Evolutionary conservation across 2,797 vertebrate genomes (phyloP), one percentile per base, ranked within the genome.

Genomic region (Cephalopachus bancanus): DNA sequence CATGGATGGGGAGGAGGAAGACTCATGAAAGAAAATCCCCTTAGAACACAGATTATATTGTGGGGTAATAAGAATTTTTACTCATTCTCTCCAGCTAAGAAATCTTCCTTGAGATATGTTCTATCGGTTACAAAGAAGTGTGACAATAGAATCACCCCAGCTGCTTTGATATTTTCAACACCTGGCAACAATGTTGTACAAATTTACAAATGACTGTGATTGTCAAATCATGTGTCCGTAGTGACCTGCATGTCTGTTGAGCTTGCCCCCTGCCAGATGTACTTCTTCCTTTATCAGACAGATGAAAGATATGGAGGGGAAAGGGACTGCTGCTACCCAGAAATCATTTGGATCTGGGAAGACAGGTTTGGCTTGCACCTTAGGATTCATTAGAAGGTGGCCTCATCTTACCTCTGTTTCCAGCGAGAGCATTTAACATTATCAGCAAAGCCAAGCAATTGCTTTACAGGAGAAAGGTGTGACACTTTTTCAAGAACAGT

Each of bases 121-220:
- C 9, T 60, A 69, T 85, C 0, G 2, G 92, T 94, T 90, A 20
- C 95, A 93, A 75, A 87, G 95, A 95, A 89, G 16, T 49, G 88
- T 84, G 95, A 93, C 20, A 10, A 67, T 28, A 59, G 9, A 91
- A 86, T 92, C 76, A 75, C 87, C 81, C 87, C 93, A 72, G 2
- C 24, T 57, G 30, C 28, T 0, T 78, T 24, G n/a, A 2, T 7
- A 0, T 84, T 93, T 85, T 80, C 94, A 96, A 97, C 94, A 91
- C 88, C 97, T 96, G 97, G 91, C 64, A 79, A 24, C 92, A 97
- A 89, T 93, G 57, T 53, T 0, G 37, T 90, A 64, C 93, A 59
- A 91, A 89, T 90, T 60, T 92, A 74, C n/a, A 94, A 89, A 95
- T 93, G 93, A 93, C 94, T 76, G 8, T n/a, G 11, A 16, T 19